Evolutionary conservation across 1,140 invertebrate genomes (phyloP).

Genomic region (Ostrea denselamellosa): DNA sequence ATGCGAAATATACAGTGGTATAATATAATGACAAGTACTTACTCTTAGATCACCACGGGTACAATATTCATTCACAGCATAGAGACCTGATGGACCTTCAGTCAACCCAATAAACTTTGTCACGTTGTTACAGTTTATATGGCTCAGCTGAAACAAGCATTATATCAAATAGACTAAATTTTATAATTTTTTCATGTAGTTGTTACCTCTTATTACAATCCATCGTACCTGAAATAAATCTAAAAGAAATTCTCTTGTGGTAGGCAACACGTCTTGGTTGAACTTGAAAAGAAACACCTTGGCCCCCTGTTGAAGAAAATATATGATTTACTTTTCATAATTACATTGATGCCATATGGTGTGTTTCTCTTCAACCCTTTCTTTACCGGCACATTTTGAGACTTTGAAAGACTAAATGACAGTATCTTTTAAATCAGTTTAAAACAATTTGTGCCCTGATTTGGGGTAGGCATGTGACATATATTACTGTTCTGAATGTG

Average conservation of each 20-base stretch:
- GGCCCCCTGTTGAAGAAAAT: neutral
- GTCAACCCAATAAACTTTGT: constrained; percentile 93
- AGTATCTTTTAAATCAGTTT: too few species aligned
- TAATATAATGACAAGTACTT: neutral
- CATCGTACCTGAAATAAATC: neutral
- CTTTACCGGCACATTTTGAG: too few species aligned
- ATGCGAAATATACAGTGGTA: too few species aligned
- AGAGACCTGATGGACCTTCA: constrained; percentile 84
- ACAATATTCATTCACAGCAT: constrained; percentile 75
- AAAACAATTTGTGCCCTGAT: too few species aligned
- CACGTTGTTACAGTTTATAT: constrained; percentile 82
- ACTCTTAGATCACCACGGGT: constrained; percentile 71
- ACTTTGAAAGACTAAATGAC: too few species aligned
- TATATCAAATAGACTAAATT: neutral
- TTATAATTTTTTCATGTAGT: too few species aligned
- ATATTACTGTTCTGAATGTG: too few species aligned
- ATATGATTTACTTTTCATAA: too few species aligned
- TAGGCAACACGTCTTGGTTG: neutral
- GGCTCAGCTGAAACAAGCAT: constrained; percentile 30
- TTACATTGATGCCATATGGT: too few species aligned
- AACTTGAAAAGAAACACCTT: constrained; percentile 25
- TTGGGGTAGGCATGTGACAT: too few species aligned
- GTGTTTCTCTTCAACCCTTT: too few species aligned
- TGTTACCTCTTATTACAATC: too few species aligned
- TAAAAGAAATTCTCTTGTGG: neutral